phyloP scores from a whole-genome alignment of 2,797 vertebrate genomes.

The Pitangus sulphuratus region DNA sequence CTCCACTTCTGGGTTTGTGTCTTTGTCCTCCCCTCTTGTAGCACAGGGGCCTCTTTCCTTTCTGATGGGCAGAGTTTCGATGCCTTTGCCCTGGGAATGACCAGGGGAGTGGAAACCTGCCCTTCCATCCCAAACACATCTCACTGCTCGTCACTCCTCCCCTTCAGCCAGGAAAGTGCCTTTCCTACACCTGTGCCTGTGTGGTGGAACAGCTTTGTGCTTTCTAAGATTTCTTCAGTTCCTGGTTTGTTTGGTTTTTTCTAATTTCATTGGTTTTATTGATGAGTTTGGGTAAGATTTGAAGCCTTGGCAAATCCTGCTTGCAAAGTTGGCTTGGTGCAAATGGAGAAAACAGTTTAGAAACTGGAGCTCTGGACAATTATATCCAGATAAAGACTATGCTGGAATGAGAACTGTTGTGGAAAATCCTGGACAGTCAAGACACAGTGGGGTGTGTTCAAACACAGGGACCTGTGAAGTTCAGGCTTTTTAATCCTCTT shows the following conservation, averaged over 20 bases:
- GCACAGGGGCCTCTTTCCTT: neutral
- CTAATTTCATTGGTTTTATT: neutral
- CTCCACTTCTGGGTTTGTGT: neutral
- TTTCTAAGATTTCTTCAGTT: neutral
- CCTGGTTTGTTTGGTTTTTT: neutral
- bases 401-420: no score
- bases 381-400: no score
- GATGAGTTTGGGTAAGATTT: no score
- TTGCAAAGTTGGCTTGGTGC: no score
- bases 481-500: no score
- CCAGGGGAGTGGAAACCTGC: neutral
- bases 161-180: neutral
- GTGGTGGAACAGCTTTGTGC: neutral
- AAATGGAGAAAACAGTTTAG: no score
- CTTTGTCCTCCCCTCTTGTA: neutral
- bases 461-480: no score
- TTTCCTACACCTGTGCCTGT: neutral
- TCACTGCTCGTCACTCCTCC: neutral
- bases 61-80: neutral
- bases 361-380: no score
- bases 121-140: neutral
- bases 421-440: no score
- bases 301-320: no score
- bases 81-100: neutral
- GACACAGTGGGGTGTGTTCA: no score